Evolutionary conservation across 2,888 invertebrate species (phyloP), one percentile per base, ranked within the genome.

Genomic region (Heteropelma amictum): DNA sequence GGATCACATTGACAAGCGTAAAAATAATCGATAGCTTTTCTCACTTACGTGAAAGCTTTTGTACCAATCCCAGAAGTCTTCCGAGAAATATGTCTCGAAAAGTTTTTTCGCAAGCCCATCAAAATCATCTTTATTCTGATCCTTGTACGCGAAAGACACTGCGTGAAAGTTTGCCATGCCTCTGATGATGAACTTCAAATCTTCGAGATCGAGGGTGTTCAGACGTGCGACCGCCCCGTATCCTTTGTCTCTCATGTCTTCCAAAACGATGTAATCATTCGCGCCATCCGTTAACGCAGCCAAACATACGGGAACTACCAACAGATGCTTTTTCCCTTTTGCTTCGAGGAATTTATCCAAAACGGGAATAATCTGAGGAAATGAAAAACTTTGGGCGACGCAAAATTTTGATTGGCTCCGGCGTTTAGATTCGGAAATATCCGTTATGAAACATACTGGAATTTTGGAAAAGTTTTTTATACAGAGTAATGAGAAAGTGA

Each of bases 131-230:
- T 86, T 84, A 30, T 87, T 80, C 72, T 90, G 89, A 72, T 90
- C 85, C 80, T 87, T 90, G 63, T 86, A 89, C 6, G 90, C 90
- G 69, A 90, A 86, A n/a, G 89, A 89, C 3, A 90, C 79, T 0
- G 89, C 89, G 80, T 91, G 91, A 68, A 91, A 90, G 79, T 81
- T 85, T 0, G 90, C 91, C 56, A 91, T 84, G 14, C 88, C 75
- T 79, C 83, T 80, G 2, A 91, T 60, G 49, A 90, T 86, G 8
- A 84, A 69, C 3, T 80, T 80, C 12, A 88, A 84, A 56, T 88
- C 83, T 0, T 85, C 80, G 19, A 85, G 78, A 74, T 85, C 82
- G 21, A 90, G 56, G 40, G 74, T 81, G 51, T 75, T 81, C 54
- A 86, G 84, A 67, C 90, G 84, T 0, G 82, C 77, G 1, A 87